Evolutionary conservation across 2,797 vertebrate species (phyloP).

Genomic region (Poecilia gillii): DNA sequence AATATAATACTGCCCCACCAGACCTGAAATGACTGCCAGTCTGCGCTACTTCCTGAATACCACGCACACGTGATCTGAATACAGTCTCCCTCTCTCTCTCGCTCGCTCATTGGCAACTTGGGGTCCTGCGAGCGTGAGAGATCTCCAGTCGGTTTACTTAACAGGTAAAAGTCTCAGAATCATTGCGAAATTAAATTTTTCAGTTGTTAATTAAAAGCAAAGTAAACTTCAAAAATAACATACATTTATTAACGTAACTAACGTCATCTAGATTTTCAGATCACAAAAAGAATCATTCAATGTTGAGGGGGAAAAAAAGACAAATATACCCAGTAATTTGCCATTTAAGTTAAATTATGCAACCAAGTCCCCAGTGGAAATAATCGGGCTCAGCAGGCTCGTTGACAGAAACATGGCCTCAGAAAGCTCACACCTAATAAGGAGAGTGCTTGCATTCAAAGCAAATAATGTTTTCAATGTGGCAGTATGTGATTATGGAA

Average conservation of each 20-base stretch:
- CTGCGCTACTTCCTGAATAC: conserved; percentile 63
- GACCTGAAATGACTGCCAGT: conserved; percentile 33
- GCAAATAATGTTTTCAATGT: not conserved
- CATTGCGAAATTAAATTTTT: not conserved
- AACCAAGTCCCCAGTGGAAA: not conserved
- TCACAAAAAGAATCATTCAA: not conserved
- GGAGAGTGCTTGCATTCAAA: not conserved
- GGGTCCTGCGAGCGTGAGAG: not conserved
- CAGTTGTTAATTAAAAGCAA: too few species aligned
- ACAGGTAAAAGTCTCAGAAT: not conserved
- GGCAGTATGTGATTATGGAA: not conserved
- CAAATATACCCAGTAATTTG: not conserved
- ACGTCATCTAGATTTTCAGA: not conserved
- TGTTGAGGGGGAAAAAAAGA: not conserved
- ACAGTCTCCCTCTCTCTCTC: not conserved
- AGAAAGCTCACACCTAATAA: not conserved
- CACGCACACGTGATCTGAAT: conserved; percentile 57
- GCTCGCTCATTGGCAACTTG: not conserved
- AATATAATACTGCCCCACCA: conserved; percentile 45
- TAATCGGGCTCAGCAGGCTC: not conserved
- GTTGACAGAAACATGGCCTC: not conserved
- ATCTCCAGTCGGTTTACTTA: not conserved
- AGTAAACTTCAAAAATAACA: not conserved
- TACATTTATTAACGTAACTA: not conserved
- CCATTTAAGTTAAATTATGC: not conserved